These are phyloP conservation scores for Entelurus aequoreus DNA, from an alignment of 2,113 vertebrate genomes.

Conservation along the genomic window DNA sequence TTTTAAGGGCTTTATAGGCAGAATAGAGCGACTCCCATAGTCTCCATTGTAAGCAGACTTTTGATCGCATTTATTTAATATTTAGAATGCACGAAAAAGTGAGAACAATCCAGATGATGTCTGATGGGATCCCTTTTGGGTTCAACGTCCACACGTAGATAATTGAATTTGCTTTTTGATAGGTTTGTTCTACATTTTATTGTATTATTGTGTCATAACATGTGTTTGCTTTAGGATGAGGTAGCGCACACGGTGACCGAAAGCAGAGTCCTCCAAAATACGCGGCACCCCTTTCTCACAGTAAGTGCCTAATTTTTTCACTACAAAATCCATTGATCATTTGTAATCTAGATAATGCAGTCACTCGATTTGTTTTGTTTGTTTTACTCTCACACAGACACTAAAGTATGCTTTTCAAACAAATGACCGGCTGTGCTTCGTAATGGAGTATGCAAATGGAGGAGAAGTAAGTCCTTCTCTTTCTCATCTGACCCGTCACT, in stretches of 20 bases:
- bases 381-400: conserved; percentile 65
- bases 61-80: too few species aligned
- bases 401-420: conserved; percentile 96
- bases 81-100: too few species aligned
- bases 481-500: background rate
- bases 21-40: too few species aligned
- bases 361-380: background rate
- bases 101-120: background rate
- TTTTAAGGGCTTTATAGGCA: too few species aligned
- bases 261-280: conserved; percentile 92
- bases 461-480: conserved; percentile 78
- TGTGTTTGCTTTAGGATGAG: conserved; percentile 79
- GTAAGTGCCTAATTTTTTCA: conserved; percentile 55
- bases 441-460: conserved; percentile 96
- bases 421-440: conserved; percentile 89
- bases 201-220: background rate
- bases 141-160: background rate
- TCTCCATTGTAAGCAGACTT: too few species aligned
- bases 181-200: background rate
- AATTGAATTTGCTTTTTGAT: background rate
- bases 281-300: conserved; percentile 90
- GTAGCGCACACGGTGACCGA: conserved; percentile 94
- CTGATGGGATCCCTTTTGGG: too few species aligned
- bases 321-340: background rate
- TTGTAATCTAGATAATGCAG: background rate